Evolutionary conservation across 2,888 invertebrate species (phyloP).

Genomic region (Epirrita christyi): DNA sequence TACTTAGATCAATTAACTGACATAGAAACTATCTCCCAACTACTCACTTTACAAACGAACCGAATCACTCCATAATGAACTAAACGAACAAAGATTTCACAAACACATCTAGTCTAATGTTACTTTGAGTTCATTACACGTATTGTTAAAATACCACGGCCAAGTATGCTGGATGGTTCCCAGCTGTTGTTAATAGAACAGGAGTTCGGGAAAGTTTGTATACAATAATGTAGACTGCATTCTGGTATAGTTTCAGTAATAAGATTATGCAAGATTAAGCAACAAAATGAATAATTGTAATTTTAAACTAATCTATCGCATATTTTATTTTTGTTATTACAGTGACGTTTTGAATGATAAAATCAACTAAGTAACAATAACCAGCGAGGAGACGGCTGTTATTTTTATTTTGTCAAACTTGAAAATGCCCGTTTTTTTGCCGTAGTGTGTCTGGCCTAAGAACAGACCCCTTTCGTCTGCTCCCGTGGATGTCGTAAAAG

Average conservation of each 20-base stretch:
- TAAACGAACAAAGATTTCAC: conserved; percentile 36
- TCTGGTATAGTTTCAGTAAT: background rate
- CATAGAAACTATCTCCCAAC: conserved; percentile 33
- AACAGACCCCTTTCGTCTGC: too few species aligned
- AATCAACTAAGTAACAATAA: background rate
- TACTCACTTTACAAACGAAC: conserved; percentile 33
- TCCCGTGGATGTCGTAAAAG: too few species aligned
- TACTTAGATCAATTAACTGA: conserved; percentile 6
- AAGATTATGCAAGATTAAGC: too few species aligned
- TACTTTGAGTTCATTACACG: conserved; percentile 51
- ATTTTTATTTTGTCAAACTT: too few species aligned
- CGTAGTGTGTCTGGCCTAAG: too few species aligned
- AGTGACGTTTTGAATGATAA: too few species aligned
- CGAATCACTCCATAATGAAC: conserved; percentile 30
- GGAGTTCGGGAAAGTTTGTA: conserved; percentile 12
- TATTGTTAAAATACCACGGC: conserved; percentile 48
- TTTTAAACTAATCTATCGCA: too few species aligned
- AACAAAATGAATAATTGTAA: too few species aligned
- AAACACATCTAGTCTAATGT: conserved; percentile 43
- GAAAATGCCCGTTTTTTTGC: too few species aligned
- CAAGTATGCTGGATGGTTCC: conserved; percentile 36
- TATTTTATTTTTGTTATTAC: too few species aligned
- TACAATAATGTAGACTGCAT: conserved; percentile 1
- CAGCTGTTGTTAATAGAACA: conserved; percentile 54
- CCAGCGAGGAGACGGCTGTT: too few species aligned